phyloP scores from a whole-genome alignment of 2,113 vertebrate genomes.

The Ptychochromis oligacanthus region DNA sequence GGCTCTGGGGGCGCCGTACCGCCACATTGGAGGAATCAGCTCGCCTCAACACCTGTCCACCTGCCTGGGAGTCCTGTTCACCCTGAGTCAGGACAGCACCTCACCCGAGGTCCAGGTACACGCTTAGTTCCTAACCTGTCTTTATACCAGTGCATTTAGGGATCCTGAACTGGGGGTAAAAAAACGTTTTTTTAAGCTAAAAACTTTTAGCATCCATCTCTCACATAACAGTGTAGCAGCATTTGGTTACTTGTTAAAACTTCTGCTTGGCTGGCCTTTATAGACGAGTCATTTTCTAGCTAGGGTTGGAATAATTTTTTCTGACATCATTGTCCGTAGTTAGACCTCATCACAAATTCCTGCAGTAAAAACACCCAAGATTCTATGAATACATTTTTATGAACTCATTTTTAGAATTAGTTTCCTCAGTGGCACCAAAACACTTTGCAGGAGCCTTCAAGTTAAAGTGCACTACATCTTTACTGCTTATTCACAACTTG shows the following conservation, averaged over 20 bases:
- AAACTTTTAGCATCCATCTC: too few species aligned
- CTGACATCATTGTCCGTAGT: too few species aligned
- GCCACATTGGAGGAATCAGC: slow-evolving; percentile 87
- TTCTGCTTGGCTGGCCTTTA: too few species aligned
- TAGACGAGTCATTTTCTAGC: too few species aligned
- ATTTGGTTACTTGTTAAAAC: too few species aligned
- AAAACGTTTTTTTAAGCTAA: background rate
- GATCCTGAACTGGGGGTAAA: background rate
- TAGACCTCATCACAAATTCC: too few species aligned
- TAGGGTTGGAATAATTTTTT: too few species aligned
- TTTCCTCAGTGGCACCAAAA: background rate
- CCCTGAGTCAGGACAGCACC: slow-evolving; percentile 92
- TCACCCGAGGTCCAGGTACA: slow-evolving; percentile 95
- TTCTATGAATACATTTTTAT: too few species aligned
- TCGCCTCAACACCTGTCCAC: slow-evolving; percentile 89
- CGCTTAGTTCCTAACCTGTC: background rate
- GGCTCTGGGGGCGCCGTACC: slow-evolving; percentile 88
- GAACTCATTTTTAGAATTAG: too few species aligned
- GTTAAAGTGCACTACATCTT: background rate
- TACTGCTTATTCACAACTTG: background rate
- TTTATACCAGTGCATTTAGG: background rate
- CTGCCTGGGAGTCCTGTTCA: slow-evolving; percentile 90
- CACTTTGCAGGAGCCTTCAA: background rate
- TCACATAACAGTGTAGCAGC: too few species aligned
- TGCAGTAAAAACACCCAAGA: too few species aligned